Percentiles rank a stretch among this genome's conserved stretches.
These are phyloP conservation scores for Poeciliopsis retropinna DNA, from an alignment of 2,113 vertebrate genomes.

Conservation along the genomic window DNA sequence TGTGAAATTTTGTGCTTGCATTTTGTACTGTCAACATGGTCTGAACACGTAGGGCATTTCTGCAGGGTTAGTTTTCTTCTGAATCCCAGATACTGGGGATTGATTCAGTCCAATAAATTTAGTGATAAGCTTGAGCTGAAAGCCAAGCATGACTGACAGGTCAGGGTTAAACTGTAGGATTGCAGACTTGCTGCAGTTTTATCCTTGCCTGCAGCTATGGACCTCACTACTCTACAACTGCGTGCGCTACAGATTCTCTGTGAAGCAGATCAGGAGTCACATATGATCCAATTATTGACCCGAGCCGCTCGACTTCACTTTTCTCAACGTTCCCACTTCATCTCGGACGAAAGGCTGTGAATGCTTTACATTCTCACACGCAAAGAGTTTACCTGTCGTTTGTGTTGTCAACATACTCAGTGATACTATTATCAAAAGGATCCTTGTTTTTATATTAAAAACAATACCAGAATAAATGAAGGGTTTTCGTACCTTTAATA, in stretches of 20 bases:
- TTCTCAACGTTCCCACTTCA: slow-evolving; percentile 17
- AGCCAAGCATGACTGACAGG: slow-evolving; percentile 57
- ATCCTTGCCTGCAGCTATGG: slow-evolving; percentile 58
- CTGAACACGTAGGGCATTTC: slow-evolving; percentile 29
- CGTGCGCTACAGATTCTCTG: slow-evolving; percentile 40
- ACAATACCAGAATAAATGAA: too few species aligned
- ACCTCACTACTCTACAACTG: slow-evolving; percentile 33
- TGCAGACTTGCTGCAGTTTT: slow-evolving; percentile 36
- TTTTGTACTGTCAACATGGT: not conserved
- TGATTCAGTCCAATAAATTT: slow-evolving; percentile 51
- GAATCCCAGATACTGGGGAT: slow-evolving; percentile 42
- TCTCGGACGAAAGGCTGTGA: slow-evolving; percentile 37
- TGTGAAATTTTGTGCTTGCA: not conserved
- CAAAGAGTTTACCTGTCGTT: slow-evolving; percentile 30
- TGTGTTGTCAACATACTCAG: slow-evolving; percentile 26
- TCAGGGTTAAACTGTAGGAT: slow-evolving; percentile 50
- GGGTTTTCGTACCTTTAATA: too few species aligned
- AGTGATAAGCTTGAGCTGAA: slow-evolving; percentile 53
- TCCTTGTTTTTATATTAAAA: too few species aligned
- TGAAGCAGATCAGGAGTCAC: slow-evolving; percentile 52
- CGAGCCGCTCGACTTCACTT: slow-evolving; percentile 38
- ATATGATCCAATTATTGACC: slow-evolving; percentile 58
- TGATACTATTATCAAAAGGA: slow-evolving; percentile 6
- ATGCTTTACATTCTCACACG: slow-evolving; percentile 35
- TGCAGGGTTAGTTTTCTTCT: slow-evolving; percentile 45